Evolutionary conservation across 2,797 vertebrate species (phyloP).

Genomic region (Schizopygopsis pylzovi): DNA sequence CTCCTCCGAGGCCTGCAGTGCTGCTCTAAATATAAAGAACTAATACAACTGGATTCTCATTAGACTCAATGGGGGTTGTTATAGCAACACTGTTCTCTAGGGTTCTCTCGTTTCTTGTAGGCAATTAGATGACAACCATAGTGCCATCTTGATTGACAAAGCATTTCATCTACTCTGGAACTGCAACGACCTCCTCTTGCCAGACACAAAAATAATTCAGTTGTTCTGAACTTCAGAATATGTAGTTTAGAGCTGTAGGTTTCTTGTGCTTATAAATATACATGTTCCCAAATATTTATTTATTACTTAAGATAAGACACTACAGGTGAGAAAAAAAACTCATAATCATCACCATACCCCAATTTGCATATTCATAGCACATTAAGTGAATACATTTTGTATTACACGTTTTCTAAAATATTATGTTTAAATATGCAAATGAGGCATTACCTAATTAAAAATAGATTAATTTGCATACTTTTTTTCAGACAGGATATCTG

Average conservation of each 20-base stretch:
- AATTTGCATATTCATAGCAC: not conserved
- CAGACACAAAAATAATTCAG: constrained; percentile 2
- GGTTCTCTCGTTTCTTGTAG: constrained; percentile 51
- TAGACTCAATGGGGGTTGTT: constrained; percentile 45
- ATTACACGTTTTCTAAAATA: not conserved
- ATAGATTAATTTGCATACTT: not conserved
- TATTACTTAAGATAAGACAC: not conserved
- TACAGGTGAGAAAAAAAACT: not conserved
- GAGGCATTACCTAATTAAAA: not conserved
- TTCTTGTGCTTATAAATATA: constrained; percentile 5
- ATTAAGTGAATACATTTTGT: not conserved
- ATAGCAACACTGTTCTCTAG: constrained; percentile 53
- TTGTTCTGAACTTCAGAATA: constrained; percentile 34
- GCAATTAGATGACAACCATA: constrained; percentile 55
- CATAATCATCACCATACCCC: not conserved
- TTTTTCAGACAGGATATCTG: not conserved
- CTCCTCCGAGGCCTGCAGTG: constrained; percentile 33
- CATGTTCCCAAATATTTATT: not conserved
- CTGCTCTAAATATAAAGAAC: constrained; percentile 56
- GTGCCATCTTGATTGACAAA: constrained; percentile 51
- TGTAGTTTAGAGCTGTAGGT: constrained; percentile 1
- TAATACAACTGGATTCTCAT: constrained; percentile 57
- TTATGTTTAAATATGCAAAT: constrained; percentile 1
- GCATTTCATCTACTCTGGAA: constrained; percentile 50
- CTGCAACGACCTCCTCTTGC: constrained; percentile 3